Percentiles rank a stretch among this genome's conserved stretches.
phyloP scores from a whole-genome alignment of 2,113 vertebrate species.

The Oreochromis tanganicae region DNA sequence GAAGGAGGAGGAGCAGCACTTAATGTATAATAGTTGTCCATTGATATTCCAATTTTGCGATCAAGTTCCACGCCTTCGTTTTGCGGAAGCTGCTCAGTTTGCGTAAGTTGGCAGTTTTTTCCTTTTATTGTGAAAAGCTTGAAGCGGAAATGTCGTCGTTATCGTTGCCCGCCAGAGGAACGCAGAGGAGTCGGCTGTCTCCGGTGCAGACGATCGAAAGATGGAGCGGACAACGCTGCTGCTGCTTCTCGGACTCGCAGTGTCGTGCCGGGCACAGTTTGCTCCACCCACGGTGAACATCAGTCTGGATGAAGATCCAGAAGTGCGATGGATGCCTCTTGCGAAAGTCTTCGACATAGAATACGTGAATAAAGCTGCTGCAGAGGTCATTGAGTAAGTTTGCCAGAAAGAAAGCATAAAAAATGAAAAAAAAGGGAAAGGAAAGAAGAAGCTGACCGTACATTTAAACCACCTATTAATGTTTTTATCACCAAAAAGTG shows the following conservation, averaged over 20 bases:
- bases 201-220: rapidly evolving
- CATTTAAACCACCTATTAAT: not conserved
- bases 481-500: not conserved
- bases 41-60: not conserved
- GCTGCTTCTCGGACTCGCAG: not conserved
- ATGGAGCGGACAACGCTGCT: not conserved
- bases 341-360: conserved; percentile 33
- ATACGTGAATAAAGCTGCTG: conserved; percentile 52
- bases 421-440: not conserved
- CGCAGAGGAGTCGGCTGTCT: not conserved
- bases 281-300: conserved; percentile 60
- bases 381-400: conserved; percentile 73
- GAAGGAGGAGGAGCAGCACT: not conserved
- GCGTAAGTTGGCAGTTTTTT: not conserved
- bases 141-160: not conserved
- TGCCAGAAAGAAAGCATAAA: not conserved
- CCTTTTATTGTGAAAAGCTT: conserved; percentile 17
- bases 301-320: conserved; percentile 59
- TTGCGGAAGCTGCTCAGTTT: not conserved
- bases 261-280: not conserved
- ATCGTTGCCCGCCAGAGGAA: rapidly evolving
- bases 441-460: not conserved
- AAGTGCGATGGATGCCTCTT: conserved; percentile 63
- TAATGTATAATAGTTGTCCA: not conserved
- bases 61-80: not conserved